Base-by-base conservation (phyloP, 2,113 vertebrate species). In the Parus major region DNA sequence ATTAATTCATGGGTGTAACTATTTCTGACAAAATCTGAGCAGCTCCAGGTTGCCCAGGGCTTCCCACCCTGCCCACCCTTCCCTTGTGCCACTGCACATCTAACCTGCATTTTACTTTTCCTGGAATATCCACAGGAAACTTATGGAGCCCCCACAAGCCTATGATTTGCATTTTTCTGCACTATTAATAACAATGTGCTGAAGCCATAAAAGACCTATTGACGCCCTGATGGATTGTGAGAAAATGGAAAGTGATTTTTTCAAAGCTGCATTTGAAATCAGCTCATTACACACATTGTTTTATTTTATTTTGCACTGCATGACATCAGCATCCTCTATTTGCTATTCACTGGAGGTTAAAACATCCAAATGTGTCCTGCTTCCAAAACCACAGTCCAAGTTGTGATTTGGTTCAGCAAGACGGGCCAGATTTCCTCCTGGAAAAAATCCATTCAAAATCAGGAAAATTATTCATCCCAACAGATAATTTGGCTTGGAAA, bases 231-330 rank as follows among this genome's bases (percentile, higher is more conserved):
- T 42, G 64, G 70, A 90, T 61, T 83, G 71, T 63, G 86, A 90
- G 63, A 83, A 86, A 92, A 91, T 77, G 31, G 35, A 66, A 87
- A 95, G 73, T 28, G 81, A n/a, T 71, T 65, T 80, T 89, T 75
- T 15, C 36, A 35, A 93, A 94, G 82, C 71, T 66, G 82, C 88
- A 78, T 95, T 94, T 96, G 15, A 63, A 88, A 97, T 83, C 50
- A 65, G 92, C 85, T 96, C 88, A 88, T 96, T 92, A 95, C 64
- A 88, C 71, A 36, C 59, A 96, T 95, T 96, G 95, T 95, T 93
- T 92, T 77, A 42, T 84, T 92, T 95, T 83, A 52, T 87, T 94
- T 86, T 93, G 39, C 39, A 39, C 33, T 78, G 82, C 35, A 65
- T 93, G 78, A 96, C 90, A 93, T 85, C 90, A 95, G 63, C 71